Evolutionary conservation across 2,888 invertebrate species (phyloP).

Genomic region (Sipha maydis): DNA sequence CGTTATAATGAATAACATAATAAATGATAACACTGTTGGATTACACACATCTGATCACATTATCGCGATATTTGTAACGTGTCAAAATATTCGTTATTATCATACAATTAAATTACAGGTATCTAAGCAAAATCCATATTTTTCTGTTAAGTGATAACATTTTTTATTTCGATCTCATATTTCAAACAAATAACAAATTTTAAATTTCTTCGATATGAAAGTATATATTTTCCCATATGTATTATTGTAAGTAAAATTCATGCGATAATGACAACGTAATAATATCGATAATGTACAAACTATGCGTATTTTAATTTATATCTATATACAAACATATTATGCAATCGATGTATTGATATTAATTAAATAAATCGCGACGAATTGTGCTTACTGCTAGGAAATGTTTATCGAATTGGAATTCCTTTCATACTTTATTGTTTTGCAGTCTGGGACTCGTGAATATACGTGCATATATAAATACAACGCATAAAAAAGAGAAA

Average conservation of each 20-base stretch:
- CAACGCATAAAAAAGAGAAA: background rate
- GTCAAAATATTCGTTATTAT: background rate
- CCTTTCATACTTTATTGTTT: background rate
- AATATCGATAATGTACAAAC: conserved; percentile 10
- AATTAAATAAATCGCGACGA: background rate
- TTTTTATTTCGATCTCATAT: too few relatives aligned
- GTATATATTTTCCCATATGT: background rate
- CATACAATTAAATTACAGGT: too few relatives aligned
- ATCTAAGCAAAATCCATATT: background rate
- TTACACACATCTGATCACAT: background rate
- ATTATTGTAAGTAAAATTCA: background rate
- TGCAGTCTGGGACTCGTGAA: background rate
- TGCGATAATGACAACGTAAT: background rate
- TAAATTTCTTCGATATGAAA: too few relatives aligned
- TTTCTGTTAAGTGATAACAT: conserved; percentile 8
- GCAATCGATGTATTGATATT: background rate
- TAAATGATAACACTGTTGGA: background rate
- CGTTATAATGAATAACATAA: background rate
- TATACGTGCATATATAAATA: background rate
- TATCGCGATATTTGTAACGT: background rate
- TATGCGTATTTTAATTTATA: background rate
- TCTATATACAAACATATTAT: background rate
- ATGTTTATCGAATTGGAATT: background rate
- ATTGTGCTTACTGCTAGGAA: background rate
- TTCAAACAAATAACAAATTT: too few relatives aligned